Percentiles rank a stretch among this genome's conserved stretches.
These are phyloP conservation scores for Andrena chrysosceles DNA, from an alignment of 2,888 invertebrate genomes.

Conservation along the genomic window DNA sequence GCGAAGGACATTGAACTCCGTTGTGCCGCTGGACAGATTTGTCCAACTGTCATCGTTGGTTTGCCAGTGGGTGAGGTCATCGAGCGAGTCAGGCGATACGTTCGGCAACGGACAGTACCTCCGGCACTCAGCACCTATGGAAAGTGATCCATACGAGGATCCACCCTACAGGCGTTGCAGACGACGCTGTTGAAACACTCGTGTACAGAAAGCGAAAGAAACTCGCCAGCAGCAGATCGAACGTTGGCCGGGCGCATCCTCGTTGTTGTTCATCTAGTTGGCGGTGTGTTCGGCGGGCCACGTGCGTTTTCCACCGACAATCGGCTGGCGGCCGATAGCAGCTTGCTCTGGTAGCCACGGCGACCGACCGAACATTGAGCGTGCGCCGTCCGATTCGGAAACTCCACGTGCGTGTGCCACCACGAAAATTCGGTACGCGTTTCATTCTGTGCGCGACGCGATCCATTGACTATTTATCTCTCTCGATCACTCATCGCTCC, in stretches of 20 bases:
- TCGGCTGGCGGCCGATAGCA: slow-evolving; percentile 37
- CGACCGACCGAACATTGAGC: slow-evolving; percentile 60
- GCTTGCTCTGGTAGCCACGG: slow-evolving; percentile 27
- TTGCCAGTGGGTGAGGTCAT: not conserved
- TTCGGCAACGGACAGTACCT: not conserved
- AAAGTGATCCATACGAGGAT: slow-evolving; percentile 82
- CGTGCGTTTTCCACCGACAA: slow-evolving; percentile 56
- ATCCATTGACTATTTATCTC: not conserved
- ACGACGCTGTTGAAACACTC: slow-evolving; percentile 71
- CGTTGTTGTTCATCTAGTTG: not conserved
- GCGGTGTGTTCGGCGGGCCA: slow-evolving; percentile 43
- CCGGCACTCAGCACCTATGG: slow-evolving; percentile 58
- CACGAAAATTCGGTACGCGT: slow-evolving; percentile 12
- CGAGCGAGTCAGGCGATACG: not conserved
- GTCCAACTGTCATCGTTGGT: slow-evolving; percentile 43
- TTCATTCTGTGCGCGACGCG: not conserved
- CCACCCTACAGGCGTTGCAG: slow-evolving; percentile 80
- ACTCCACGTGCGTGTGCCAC: slow-evolving; percentile 54
- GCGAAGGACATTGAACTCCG: slow-evolving; percentile 48
- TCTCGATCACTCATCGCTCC: not conserved
- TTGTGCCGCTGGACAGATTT: slow-evolving; percentile 7
- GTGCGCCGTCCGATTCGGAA: slow-evolving; percentile 58
- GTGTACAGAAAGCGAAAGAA: slow-evolving; percentile 2
- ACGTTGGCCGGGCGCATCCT: not conserved
- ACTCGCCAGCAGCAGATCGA: not conserved